Conservation (phyloP, 2,113 vertebrate genomes). For the crab-eating macaque (Macaca fascicularis) region T2T-MFA8v1.1 NC_088376.1:130071501-130072000, state of each 20-base stretch:
- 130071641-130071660: constrained; percentile 33
- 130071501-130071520: neutral
- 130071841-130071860: constrained; percentile 66
- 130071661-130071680: constrained; percentile 16
- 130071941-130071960: neutral
- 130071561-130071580: constrained; percentile 31
- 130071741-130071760: neutral
- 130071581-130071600: constrained; percentile 26
- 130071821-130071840: constrained; percentile 74
- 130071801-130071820: constrained; percentile 5
- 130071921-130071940: constrained; percentile 44
- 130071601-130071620: constrained; percentile 41
- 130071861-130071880: neutral
- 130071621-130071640: constrained; percentile 35
- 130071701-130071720: constrained; percentile 9
- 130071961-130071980: constrained; percentile 55
- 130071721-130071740: neutral
- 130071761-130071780: constrained; percentile 38
- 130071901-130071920: neutral
- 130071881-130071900: neutral
- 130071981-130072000: constrained; percentile 64
- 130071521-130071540: constrained; percentile 36
- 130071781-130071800: neutral
- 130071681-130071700: neutral
- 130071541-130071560: constrained; percentile 50